Evolutionary conservation across 2,888 invertebrate species (phyloP), one percentile per base, ranked within the genome.

Genomic region (Acronicta alni): DNA sequence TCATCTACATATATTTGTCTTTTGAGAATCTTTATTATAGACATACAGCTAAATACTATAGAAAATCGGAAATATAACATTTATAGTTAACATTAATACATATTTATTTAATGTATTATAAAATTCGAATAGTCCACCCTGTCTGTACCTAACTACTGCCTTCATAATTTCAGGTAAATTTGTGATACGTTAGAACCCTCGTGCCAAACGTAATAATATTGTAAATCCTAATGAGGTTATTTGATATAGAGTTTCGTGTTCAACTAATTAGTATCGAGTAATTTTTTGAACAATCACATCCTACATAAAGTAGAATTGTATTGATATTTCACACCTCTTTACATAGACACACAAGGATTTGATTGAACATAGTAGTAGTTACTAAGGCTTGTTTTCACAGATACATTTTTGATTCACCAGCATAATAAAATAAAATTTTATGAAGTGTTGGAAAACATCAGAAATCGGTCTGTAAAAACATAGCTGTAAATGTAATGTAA

Each of bases 131-230:
- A 20, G 18, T 38, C 16, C 48, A 45, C 15, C 38, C 16, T 44
- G 15, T 15, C 18, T 26, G 12, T 58, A 41, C 48, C 38, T 47
- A 52, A 57, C 51, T 10, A 71, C 62, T 59, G 70, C 63, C 68
- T 77, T 72, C 67, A 72, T 77, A 77, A 74, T 71, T 80, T 75
- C 67, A 61, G 73, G 70, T 76, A 73, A 75, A 76, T 70, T 67
- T 81, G 81, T 84, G 79, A 85, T 84, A 82, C 53, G 43, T 57
- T 81, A 77, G 64, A 72, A 66, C 57, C 67, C 60, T 70, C 65
- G 82, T 86, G 86, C 86, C 87, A 86, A 86, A 77, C 55, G 56
- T 69, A 64, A 68, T 51, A 57, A 68, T 30, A 30, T 30, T 79
- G 74, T 82, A 78, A 67, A 77, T 77, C 80, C 42, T 74, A 61